Conservation (phyloP, 1,140 invertebrate species). For the Laupala kohalensis region DNA sequence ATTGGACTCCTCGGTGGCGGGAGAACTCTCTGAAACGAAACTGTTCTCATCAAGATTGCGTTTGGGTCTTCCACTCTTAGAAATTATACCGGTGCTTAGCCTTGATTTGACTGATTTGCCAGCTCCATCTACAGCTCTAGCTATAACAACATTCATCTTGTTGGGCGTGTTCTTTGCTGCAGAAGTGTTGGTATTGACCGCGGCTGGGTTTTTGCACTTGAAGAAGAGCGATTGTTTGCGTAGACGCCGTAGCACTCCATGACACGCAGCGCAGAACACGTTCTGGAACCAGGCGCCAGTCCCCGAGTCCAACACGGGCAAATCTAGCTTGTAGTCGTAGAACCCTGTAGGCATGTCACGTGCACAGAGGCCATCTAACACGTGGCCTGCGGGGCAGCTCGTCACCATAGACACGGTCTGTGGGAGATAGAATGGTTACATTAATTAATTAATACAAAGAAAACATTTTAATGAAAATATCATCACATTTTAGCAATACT, state of each 20-base stretch:
- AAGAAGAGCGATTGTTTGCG: background rate
- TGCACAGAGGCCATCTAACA: background rate
- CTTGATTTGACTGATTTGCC: background rate
- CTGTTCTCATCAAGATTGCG: background rate
- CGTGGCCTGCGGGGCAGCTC: background rate
- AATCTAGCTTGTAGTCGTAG: constrained; percentile 8
- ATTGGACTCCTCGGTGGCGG: too few species aligned
- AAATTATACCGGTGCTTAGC: background rate
- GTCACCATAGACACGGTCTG: background rate
- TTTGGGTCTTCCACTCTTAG: background rate
- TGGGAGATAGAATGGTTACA: too few species aligned
- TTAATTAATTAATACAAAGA: too few species aligned
- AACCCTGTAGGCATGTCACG: too few species aligned
- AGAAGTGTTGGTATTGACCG: background rate
- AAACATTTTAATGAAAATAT: too few species aligned
- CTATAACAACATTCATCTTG: too few species aligned
- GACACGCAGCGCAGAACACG: constrained; percentile 24
- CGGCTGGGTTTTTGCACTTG: background rate
- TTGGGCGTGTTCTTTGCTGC: too few species aligned
- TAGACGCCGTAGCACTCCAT: constrained; percentile 2
- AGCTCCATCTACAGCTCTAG: background rate
- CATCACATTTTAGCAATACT: too few species aligned
- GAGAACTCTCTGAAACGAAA: background rate
- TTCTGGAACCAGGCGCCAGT: constrained; percentile 20
- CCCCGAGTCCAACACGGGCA: constrained; percentile 4